These are phyloP conservation scores for Pelochelys cantorii DNA, from an alignment of 2,797 vertebrate genomes.

Conservation along the genomic window DNA sequence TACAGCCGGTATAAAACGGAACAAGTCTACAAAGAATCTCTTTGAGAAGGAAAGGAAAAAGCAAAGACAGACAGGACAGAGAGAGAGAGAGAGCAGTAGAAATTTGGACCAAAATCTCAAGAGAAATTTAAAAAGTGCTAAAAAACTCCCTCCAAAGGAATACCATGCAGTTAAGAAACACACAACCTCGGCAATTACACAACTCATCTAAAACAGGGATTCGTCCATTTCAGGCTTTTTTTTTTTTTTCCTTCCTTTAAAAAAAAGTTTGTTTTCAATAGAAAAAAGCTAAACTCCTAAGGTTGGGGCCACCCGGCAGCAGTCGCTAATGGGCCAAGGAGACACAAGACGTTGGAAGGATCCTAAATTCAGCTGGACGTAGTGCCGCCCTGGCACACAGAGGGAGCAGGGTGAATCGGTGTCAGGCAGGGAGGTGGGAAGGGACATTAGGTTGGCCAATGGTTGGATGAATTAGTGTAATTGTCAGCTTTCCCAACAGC, in stretches of 20 bases:
- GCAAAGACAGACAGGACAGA: constrained; percentile 59
- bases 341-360: background rate
- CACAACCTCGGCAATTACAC: constrained; percentile 67
- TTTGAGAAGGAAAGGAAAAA: constrained; percentile 54
- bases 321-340: constrained; percentile 64
- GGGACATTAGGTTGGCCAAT: background rate
- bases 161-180: constrained; percentile 78
- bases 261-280: constrained; percentile 75
- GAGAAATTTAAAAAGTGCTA: constrained; percentile 79
- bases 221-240: constrained; percentile 43
- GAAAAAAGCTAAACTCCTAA: constrained; percentile 76
- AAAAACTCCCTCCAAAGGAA: constrained; percentile 74
- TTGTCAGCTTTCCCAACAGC: background rate
- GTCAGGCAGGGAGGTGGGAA: constrained; percentile 15
- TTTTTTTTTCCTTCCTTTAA: constrained; percentile 53
- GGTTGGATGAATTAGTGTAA: constrained; percentile 25
- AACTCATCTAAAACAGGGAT: constrained; percentile 71
- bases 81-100: constrained; percentile 67
- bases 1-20: constrained; percentile 78
- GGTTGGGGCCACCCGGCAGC: constrained; percentile 58
- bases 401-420: background rate
- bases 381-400: background rate
- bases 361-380: constrained; percentile 32
- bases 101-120: constrained; percentile 76
- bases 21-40: constrained; percentile 73